Conservation (phyloP, 2,113 vertebrate species). For the Emydocephalus ijimae region DNA sequence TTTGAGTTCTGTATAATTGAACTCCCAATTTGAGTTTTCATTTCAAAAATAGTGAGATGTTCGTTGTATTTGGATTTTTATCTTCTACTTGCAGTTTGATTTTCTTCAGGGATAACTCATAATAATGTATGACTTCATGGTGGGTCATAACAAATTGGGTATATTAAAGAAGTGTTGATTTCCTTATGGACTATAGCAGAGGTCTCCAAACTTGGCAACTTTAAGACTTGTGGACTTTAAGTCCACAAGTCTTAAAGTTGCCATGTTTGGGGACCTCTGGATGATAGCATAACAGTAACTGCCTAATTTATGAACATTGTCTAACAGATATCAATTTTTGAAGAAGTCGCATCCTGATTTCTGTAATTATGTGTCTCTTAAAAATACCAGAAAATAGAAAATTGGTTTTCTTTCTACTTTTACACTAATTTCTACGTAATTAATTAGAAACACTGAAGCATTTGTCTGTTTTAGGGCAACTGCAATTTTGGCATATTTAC, state of each 20-base stretch:
- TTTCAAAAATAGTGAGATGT: background rate
- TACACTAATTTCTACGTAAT: background rate
- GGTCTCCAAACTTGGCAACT: too few relatives aligned
- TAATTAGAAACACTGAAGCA: background rate
- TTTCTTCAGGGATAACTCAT: background rate
- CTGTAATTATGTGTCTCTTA: background rate
- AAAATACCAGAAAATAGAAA: background rate
- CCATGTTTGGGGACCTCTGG: too few relatives aligned
- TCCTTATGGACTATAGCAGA: background rate
- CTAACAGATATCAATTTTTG: background rate
- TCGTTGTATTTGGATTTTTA: background rate
- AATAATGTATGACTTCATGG: background rate
- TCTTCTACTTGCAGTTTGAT: background rate
- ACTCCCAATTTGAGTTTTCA: background rate
- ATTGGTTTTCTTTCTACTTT: background rate
- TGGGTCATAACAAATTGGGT: background rate
- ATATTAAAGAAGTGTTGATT: background rate
- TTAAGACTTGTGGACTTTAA: too few relatives aligned
- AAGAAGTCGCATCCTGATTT: background rate
- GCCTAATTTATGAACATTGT: background rate
- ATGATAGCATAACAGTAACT: background rate
- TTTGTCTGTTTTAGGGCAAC: slow-evolving; percentile 79
- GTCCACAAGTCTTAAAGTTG: too few relatives aligned
- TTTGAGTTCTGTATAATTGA: background rate
- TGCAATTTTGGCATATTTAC: slow-evolving; percentile 94